These are phyloP conservation scores for Slavum lentiscoides DNA, from an alignment of 2,888 invertebrate genomes.

Conservation along the genomic window DNA sequence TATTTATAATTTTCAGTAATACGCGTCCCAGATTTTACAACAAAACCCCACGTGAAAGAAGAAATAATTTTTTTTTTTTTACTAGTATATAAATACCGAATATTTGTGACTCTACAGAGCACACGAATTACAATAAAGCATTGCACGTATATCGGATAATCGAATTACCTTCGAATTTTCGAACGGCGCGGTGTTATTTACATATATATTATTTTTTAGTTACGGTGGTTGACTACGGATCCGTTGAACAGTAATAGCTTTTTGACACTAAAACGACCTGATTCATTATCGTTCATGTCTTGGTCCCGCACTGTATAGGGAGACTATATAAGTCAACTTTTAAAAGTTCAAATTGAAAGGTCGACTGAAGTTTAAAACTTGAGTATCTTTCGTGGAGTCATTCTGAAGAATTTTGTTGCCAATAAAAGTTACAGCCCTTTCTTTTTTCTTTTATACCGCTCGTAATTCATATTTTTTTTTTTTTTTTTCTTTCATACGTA, in stretches of 20 bases:
- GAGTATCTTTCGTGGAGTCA: constrained; percentile 18
- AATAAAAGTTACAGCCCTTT: constrained; percentile 20
- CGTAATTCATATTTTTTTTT: background rate
- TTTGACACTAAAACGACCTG: background rate
- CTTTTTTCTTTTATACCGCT: background rate
- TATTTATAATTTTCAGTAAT: too few species aligned
- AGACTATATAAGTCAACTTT: background rate
- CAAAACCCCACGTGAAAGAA: too few species aligned
- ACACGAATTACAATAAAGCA: too few species aligned
- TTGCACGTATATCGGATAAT: too few species aligned
- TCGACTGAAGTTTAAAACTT: constrained; percentile 34
- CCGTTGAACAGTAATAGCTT: background rate
- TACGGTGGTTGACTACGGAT: too few species aligned
- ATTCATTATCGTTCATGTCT: background rate
- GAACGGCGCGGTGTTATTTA: background rate
- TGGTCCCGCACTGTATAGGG: background rate
- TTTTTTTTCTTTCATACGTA: background rate
- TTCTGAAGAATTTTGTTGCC: constrained; percentile 11
- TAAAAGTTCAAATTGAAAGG: constrained; percentile 23
- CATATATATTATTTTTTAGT: too few species aligned
- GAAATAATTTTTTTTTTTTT: too few species aligned
- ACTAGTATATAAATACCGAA: too few species aligned
- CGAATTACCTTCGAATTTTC: too few species aligned
- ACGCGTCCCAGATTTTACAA: too few species aligned
- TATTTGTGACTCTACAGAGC: too few species aligned